These are phyloP conservation scores for Sebastes fasciatus DNA, from an alignment of 2,113 vertebrate genomes.

Conservation along the genomic window DNA sequence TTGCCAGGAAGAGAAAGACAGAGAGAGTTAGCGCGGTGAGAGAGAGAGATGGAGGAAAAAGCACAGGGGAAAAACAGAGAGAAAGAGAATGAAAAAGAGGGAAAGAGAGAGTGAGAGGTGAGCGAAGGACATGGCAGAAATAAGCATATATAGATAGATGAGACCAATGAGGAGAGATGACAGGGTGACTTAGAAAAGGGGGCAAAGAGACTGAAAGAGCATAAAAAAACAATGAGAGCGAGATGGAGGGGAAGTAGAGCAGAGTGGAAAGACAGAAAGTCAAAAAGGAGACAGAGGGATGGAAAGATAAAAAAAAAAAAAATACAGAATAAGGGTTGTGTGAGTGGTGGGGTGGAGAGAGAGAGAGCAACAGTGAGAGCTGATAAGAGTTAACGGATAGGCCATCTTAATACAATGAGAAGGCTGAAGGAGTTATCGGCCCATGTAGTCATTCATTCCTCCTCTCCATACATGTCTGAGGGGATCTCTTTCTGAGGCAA, in stretches of 20 bases:
- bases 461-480: slow-evolving; percentile 5
- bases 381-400: background rate
- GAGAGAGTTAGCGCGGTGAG: slow-evolving; percentile 30
- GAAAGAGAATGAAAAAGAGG: slow-evolving; percentile 35
- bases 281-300: slow-evolving; percentile 42
- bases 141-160: slow-evolving; percentile 78
- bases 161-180: slow-evolving; percentile 68
- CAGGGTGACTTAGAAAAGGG: slow-evolving; percentile 73
- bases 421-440: background rate
- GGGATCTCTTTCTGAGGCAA: background rate
- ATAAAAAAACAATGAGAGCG: slow-evolving; percentile 48
- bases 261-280: slow-evolving; percentile 44
- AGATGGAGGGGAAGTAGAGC: slow-evolving; percentile 57
- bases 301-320: background rate
- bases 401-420: background rate
- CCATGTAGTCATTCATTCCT: background rate
- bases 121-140: slow-evolving; percentile 71
- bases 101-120: slow-evolving; percentile 54
- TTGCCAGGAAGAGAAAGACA: slow-evolving; percentile 68
- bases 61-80: slow-evolving; percentile 36
- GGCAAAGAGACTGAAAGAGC: slow-evolving; percentile 41
- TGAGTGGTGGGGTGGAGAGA: slow-evolving; percentile 1
- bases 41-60: slow-evolving; percentile 28
- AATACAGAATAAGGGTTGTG: background rate
- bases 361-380: slow-evolving; percentile 12